Evolutionary conservation across 2,113 vertebrate genomes (phyloP).

Genomic region (Rhea pennata): DNA sequence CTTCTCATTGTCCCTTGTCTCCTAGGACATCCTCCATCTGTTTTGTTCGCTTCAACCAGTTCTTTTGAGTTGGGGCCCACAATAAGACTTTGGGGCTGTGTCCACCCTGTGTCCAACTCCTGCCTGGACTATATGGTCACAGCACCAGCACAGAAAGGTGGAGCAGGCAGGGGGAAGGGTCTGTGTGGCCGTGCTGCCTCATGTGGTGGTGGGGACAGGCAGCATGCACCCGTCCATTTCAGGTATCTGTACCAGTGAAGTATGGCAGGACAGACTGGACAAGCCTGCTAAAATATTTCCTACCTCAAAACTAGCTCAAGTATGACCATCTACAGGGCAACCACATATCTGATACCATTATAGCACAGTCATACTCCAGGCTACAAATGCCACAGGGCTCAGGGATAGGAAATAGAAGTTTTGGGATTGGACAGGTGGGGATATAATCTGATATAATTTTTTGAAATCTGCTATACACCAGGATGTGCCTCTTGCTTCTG

Average conservation of each 20-base stretch:
- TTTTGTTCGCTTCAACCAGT: background rate
- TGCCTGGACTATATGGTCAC: background rate
- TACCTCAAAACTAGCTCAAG: background rate
- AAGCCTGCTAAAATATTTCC: background rate
- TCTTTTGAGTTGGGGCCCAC: background rate
- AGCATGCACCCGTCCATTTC: background rate
- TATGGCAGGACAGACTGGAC: background rate
- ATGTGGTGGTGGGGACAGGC: background rate
- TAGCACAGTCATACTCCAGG: background rate
- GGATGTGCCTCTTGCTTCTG: background rate
- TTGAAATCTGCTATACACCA: background rate
- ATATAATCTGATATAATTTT: background rate
- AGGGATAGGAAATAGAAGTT: accelerated
- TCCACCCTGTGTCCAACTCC: background rate
- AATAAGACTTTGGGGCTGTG: background rate
- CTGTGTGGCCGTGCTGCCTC: background rate
- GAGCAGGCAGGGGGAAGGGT: background rate
- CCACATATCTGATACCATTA: background rate
- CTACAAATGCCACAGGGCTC: background rate
- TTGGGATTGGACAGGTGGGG: background rate
- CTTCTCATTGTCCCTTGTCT: background rate
- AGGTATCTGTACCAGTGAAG: background rate
- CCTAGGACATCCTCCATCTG: background rate
- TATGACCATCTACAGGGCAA: background rate
- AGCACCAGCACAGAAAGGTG: background rate